These are phyloP conservation scores for Notoglanidium macrostoma DNA, from an alignment of 2,797 vertebrate species.

Conservation along the genomic window DNA sequence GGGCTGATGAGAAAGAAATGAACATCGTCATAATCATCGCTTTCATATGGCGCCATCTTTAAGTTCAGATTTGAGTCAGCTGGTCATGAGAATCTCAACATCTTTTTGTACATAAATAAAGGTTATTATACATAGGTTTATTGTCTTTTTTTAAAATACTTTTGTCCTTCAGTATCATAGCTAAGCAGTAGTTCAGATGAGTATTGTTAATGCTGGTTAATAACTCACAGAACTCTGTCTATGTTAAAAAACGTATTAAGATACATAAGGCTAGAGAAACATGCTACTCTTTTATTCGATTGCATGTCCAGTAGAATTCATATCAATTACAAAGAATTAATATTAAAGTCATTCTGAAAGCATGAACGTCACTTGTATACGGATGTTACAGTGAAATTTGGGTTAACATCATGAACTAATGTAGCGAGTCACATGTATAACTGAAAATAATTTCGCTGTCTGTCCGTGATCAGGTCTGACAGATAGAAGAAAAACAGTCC, in stretches of 20 bases:
- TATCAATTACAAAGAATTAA: background rate
- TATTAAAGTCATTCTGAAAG: background rate
- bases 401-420: background rate
- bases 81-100: no score
- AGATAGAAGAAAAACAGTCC: background rate
- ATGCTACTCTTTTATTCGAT: background rate
- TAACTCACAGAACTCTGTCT: background rate
- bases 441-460: background rate
- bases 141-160: background rate
- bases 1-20: background rate
- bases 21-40: conserved; percentile 4
- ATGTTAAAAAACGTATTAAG: background rate
- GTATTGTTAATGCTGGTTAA: background rate
- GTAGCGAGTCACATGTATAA: background rate
- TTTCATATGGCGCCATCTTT: background rate
- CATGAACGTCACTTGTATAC: background rate
- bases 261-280: background rate
- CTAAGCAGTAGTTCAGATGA: background rate
- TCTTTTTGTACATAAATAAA: background rate
- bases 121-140: background rate
- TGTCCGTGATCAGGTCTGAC: background rate
- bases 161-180: background rate
- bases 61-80: background rate
- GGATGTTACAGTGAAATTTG: background rate
- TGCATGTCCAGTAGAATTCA: background rate